Evolutionary conservation across 2,113 vertebrate species (phyloP).

Genomic region (Hiodon tergisus): DNA sequence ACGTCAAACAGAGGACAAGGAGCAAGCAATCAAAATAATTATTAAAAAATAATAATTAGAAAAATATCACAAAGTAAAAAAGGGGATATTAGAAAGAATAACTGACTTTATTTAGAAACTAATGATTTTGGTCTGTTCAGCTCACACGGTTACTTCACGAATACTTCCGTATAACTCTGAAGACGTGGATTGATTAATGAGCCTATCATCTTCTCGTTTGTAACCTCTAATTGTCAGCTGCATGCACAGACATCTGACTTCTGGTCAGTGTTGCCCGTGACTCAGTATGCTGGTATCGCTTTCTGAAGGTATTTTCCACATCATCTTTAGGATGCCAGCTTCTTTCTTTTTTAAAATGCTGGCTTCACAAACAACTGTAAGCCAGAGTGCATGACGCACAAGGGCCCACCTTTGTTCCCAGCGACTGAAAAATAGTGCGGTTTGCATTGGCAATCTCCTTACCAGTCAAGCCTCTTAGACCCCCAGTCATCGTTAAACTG

Average conservation of each 20-base stretch:
- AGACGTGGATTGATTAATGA: neutral
- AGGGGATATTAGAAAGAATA: constrained; percentile 46
- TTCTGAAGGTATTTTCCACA: constrained; percentile 12
- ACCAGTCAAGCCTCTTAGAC: constrained; percentile 1
- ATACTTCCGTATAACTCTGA: too few species aligned
- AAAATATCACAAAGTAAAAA: neutral
- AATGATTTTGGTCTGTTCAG: constrained; percentile 13
- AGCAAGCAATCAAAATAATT: neutral
- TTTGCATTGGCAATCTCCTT: neutral
- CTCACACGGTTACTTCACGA: too few species aligned
- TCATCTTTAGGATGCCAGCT: constrained; percentile 1
- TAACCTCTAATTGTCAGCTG: neutral
- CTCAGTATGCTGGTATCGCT: too few species aligned
- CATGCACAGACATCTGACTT: neutral
- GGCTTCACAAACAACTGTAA: constrained; percentile 3
- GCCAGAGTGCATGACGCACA: constrained; percentile 6
- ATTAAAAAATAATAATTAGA: neutral
- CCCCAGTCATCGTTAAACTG: constrained; percentile 48
- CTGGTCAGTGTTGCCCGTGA: neutral
- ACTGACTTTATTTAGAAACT: constrained; percentile 30
- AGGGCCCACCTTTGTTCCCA: neutral
- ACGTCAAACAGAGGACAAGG: neutral
- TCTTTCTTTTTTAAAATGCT: neutral
- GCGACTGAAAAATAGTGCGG: neutral
- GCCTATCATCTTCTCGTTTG: neutral